Conservation (phyloP, 2,888 invertebrate genomes). For the Muschampia plurimacula region DNA sequence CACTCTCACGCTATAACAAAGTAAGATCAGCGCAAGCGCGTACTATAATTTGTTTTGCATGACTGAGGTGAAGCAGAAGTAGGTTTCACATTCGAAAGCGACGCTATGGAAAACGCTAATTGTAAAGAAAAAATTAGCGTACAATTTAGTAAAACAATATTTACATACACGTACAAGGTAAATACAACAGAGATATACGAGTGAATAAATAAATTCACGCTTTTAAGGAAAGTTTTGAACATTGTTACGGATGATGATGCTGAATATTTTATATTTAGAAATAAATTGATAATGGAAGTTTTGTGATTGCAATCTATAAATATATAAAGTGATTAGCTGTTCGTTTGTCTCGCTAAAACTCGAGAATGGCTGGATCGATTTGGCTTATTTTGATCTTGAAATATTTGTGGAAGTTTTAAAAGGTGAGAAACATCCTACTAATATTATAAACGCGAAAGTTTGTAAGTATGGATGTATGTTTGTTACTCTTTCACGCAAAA, state of each 20-base stretch:
- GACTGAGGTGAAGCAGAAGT: conserved; percentile 61
- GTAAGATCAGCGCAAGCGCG: conserved; percentile 46
- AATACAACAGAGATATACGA: conserved; percentile 3
- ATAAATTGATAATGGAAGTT: neutral
- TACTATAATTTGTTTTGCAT: conserved; percentile 76
- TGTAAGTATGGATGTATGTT: no score
- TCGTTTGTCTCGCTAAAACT: no score
- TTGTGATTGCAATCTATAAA: neutral
- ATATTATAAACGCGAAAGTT: no score
- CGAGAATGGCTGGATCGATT: no score
- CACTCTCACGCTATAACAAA: conserved; percentile 51
- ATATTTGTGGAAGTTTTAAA: no score
- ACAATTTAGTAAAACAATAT: conserved; percentile 32
- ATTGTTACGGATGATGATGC: conserved; percentile 9
- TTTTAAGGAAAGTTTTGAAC: conserved; percentile 22
- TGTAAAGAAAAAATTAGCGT: conserved; percentile 41
- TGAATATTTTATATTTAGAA: neutral
- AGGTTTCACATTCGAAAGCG: conserved; percentile 73
- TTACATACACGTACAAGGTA: conserved; percentile 36
- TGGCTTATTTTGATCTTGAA: no score
- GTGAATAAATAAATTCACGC: conserved; percentile 9
- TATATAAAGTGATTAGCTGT: neutral
- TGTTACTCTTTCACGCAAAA: no score
- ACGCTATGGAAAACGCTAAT: conserved; percentile 51
- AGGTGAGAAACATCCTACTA: no score